Base-by-base conservation (phyloP, 2,797 vertebrate species). In the Decapterus maruadsi region DNA sequence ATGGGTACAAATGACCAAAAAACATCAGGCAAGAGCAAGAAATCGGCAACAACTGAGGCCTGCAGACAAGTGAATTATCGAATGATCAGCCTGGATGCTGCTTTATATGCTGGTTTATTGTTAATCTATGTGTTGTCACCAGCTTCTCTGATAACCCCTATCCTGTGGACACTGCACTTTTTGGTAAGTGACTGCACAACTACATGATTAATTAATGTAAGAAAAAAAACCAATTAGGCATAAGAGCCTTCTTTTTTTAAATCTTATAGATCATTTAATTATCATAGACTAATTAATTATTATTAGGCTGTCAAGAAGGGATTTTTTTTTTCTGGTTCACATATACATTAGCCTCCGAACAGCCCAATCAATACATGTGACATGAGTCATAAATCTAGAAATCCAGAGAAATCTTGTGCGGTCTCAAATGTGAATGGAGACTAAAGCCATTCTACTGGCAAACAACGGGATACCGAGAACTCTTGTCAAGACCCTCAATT, bases 401-500 rank as follows among this genome's bases (percentile, higher is more conserved):
- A 73, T 60, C 7, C 16, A 11, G 38, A 68, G 6, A 71, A 73
- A 36, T 4, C 38, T 76, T 63, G 26, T 26, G 10, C 16, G 4
- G 3, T 54, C 56, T 56, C 40, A 54, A 56, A 63, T 68, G 38
- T 46, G 3, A 67, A 26, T 9, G 51, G 62, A 64, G 64, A 67
- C 60, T 59, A 64, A 45, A 76, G 75, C 58, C 62, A 17, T 53
- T 62, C 19, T 42, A 51, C 2, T 66, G 45, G 31, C 50, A 46
- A 51, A 14, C 13, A 72, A 69, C 59, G 46, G 17, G 57, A 68
- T 26, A 51, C 10, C 51, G 71, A 63, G 31, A 70, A 77, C 50
- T 58, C 45, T 17, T 69, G 42, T 34, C 4, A 67, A 54, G 59
- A 55, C 36, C 54, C 10, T 54, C 22, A 78, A 60, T 54, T 34